A percentile compares a stretch with the other conserved stretches of the same genome.
These are phyloP conservation scores for Catotricha subobsoleta DNA, from an alignment of 2,888 invertebrate species.

Conservation along the genomic window DNA sequence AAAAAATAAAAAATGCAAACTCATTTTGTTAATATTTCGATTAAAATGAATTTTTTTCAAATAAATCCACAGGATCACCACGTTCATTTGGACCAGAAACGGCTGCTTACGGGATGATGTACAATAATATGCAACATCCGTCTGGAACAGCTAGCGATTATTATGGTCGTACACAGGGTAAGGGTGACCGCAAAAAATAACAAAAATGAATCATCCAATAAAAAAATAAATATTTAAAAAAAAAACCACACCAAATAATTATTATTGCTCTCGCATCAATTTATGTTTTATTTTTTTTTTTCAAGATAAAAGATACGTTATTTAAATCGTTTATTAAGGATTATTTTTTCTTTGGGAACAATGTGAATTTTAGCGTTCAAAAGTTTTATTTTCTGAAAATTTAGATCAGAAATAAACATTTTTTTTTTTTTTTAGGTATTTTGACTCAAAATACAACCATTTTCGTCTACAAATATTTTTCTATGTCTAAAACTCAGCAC, in stretches of 20 bases:
- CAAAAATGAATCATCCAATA: neutral
- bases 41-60: too few species aligned
- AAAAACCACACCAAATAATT: conserved; percentile 3
- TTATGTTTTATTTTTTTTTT: neutral
- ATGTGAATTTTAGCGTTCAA: too few species aligned
- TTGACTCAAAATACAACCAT: too few species aligned
- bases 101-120: conserved; percentile 22
- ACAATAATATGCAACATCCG: conserved; percentile 21
- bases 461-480: too few species aligned
- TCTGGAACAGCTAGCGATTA: conserved; percentile 25
- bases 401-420: too few species aligned
- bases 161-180: conserved; percentile 30
- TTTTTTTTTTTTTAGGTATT: too few species aligned
- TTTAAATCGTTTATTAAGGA: too few species aligned
- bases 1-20: neutral
- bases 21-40: too few species aligned
- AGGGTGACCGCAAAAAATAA: conserved; percentile 13
- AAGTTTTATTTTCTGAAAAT: too few species aligned
- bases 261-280: neutral
- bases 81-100: conserved; percentile 25
- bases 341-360: too few species aligned
- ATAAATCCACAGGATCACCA: conserved; percentile 25
- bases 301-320: too few species aligned
- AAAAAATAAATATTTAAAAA: conserved; percentile 3
- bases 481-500: too few species aligned